Conservation (phyloP, 2,888 invertebrate species). For the Hecatera dysodea region DNA sequence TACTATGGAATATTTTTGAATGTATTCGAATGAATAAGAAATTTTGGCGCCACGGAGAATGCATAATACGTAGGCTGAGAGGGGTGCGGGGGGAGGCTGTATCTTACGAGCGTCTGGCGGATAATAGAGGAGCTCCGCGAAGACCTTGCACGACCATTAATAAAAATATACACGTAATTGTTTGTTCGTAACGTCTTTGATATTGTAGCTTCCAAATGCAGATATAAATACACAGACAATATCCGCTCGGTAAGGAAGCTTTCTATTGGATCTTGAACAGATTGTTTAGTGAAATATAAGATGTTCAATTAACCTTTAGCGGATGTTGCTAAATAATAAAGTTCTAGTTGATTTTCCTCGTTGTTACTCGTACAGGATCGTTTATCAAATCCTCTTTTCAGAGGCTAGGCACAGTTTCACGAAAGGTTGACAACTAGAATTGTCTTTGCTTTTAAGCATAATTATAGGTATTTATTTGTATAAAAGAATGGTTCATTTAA, state of each 20-base stretch:
- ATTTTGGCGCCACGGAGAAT: constrained; percentile 84
- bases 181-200: constrained; percentile 55
- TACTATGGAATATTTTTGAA: constrained; percentile 86
- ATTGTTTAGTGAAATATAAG: constrained; percentile 74
- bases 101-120: constrained; percentile 64
- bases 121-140: constrained; percentile 63
- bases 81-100: constrained; percentile 63
- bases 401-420: not conserved
- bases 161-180: constrained; percentile 68
- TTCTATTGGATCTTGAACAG: constrained; percentile 41
- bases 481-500: too few relatives aligned
- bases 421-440: not conserved
- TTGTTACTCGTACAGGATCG: not conserved
- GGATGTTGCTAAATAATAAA: constrained; percentile 67
- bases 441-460: too few relatives aligned
- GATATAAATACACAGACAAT: constrained; percentile 44
- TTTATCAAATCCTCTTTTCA: constrained; percentile 18
- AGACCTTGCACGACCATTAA: constrained; percentile 64
- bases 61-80: constrained; percentile 76
- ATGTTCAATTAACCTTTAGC: constrained; percentile 75
- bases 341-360: constrained; percentile 21
- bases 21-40: constrained; percentile 88
- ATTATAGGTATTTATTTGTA: too few relatives aligned
- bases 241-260: constrained; percentile 14
- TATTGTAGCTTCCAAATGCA: constrained; percentile 45